Evolutionary conservation across 2,797 vertebrate genomes (phyloP).

Genomic region (Phaenicophaeus curvirostris): DNA sequence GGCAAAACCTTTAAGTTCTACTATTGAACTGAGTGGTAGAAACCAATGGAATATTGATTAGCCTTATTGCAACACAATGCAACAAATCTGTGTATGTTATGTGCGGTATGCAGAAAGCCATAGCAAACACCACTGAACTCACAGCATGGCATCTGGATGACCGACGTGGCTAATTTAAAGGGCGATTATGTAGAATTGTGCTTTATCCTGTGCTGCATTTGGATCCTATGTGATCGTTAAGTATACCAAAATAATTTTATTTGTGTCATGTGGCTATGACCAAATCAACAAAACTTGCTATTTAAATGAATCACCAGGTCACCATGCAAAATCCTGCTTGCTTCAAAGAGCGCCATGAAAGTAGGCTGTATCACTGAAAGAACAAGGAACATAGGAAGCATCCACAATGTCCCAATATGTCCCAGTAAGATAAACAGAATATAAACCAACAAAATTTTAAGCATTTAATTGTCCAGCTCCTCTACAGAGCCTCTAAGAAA

Average conservation of each 20-base stretch:
- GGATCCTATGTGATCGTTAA: background rate
- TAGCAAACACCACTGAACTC: background rate
- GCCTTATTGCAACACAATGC: background rate
- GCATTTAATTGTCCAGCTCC: background rate
- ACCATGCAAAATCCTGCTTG: background rate
- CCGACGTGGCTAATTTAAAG: background rate
- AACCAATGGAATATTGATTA: background rate
- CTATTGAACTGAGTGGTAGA: background rate
- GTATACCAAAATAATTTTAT: background rate
- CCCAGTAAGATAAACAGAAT: background rate
- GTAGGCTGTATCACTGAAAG: background rate
- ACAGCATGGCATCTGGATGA: background rate
- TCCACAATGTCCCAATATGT: background rate
- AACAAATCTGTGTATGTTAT: background rate
- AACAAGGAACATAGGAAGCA: background rate
- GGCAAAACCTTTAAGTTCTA: background rate
- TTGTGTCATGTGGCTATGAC: conserved; percentile 22
- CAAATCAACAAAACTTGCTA: background rate
- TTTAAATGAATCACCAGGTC: background rate
- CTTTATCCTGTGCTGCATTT: background rate
- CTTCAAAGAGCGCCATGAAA: background rate
- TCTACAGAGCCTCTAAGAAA: background rate
- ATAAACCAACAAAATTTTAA: background rate
- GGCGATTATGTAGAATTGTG: background rate
- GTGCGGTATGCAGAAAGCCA: background rate